Evolutionary conservation across 1,140 invertebrate species (phyloP).

Genomic region (Heterodera carotae): DNA sequence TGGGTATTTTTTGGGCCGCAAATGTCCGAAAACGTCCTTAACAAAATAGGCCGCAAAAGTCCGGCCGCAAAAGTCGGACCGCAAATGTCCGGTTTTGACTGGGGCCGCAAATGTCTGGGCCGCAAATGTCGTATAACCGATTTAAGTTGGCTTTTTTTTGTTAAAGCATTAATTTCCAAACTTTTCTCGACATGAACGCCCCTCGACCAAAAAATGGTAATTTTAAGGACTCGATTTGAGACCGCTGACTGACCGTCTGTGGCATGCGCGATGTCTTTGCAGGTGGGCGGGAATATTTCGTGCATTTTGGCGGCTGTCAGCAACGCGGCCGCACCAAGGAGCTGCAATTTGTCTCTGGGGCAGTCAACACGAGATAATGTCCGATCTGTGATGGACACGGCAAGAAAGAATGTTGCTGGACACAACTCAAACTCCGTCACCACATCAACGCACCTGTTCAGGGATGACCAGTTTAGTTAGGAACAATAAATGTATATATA

Average conservation of each 20-base stretch:
- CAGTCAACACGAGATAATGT: slow-evolving; percentile 35
- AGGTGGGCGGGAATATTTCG: slow-evolving; percentile 13
- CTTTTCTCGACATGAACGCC: slow-evolving; percentile 11
- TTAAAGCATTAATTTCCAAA: too few species aligned
- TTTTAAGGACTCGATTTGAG: slow-evolving; percentile 6
- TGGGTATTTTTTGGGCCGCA: too few species aligned
- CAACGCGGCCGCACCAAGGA: slow-evolving; percentile 35
- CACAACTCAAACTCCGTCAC: slow-evolving; percentile 31
- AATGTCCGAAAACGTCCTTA: too few species aligned
- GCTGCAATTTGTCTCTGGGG: slow-evolving; percentile 35
- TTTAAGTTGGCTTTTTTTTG: too few species aligned
- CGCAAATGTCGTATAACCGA: too few species aligned
- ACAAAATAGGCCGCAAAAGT: too few species aligned
- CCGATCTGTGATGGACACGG: slow-evolving; percentile 37
- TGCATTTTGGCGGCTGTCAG: slow-evolving; percentile 35
- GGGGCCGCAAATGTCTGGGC: too few species aligned
- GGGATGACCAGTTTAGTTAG: too few species aligned
- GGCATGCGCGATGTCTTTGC: slow-evolving; percentile 20
- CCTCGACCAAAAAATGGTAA: slow-evolving; percentile 26
- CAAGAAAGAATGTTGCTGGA: slow-evolving; percentile 34
- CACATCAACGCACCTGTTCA: slow-evolving; percentile 17
- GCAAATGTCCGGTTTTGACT: too few species aligned
- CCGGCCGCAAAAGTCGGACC: too few species aligned
- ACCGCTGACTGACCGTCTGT: not conserved
- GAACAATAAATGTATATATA: slow-evolving; percentile 7